phyloP scores from a whole-genome alignment of 2,888 invertebrate genomes.

The Buathra laborator region DNA sequence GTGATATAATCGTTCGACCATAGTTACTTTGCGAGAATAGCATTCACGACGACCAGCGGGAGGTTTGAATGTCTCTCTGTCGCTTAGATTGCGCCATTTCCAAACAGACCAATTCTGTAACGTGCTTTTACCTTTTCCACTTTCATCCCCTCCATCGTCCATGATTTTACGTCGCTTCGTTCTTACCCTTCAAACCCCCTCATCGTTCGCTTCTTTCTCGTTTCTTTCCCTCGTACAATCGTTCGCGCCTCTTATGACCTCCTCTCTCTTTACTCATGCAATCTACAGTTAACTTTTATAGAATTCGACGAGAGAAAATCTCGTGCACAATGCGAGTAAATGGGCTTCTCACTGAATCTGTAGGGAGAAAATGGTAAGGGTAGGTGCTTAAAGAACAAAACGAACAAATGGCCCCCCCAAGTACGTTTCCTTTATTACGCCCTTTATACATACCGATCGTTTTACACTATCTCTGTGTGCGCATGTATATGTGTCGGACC shows the following conservation, averaged over 20 bases:
- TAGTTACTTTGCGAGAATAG: conserved; percentile 38
- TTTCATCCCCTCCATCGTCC: background rate
- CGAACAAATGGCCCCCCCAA: conserved; percentile 66
- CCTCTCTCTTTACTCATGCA: conserved; percentile 59
- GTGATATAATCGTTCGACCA: conserved; percentile 18
- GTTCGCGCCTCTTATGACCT: conserved; percentile 49
- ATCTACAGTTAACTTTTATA: conserved; percentile 73
- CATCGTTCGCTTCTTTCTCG: conserved; percentile 14
- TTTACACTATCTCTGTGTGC: background rate
- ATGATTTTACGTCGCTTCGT: conserved; percentile 23
- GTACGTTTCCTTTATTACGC: conserved; percentile 73
- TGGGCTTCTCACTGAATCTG: conserved; percentile 56
- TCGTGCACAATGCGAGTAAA: conserved; percentile 52
- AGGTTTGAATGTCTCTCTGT: conserved; percentile 14
- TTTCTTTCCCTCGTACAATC: conserved; percentile 31
- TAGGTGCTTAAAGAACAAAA: conserved; percentile 68
- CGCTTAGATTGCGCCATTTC: conserved; percentile 47
- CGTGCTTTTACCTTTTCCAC: conserved; percentile 22
- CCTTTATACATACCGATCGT: conserved; percentile 47
- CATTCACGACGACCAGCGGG: conserved; percentile 6
- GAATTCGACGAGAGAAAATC: conserved; percentile 59
- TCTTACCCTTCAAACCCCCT: conserved; percentile 22
- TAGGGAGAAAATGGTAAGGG: conserved; percentile 32
- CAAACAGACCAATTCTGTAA: conserved; percentile 36
- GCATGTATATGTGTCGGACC: conserved; percentile 15